Evolutionary conservation across 2,888 invertebrate species (phyloP).

Genomic region (Agrochola circellaris): DNA sequence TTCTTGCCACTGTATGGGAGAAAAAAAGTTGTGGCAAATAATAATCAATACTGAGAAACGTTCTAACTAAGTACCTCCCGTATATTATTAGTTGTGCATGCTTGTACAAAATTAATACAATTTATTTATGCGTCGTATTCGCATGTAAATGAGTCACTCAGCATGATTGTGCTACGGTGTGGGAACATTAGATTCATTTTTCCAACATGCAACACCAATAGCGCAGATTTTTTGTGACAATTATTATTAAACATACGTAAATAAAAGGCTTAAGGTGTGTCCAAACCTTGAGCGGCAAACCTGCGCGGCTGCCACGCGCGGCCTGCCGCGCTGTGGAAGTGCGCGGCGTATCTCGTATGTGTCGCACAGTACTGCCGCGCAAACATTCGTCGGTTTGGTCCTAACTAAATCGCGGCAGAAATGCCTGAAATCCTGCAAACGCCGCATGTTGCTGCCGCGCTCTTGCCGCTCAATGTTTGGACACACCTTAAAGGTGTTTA

Average conservation of each 20-base stretch:
- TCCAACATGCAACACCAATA: background rate
- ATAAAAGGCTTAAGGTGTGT: no score
- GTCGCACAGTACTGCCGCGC: no score
- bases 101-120: slow-evolving; percentile 8
- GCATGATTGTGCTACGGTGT: slow-evolving; percentile 18
- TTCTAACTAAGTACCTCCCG: background rate
- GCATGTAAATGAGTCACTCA: slow-evolving; percentile 16
- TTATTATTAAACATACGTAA: background rate
- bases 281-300: no score
- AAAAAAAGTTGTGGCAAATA: background rate
- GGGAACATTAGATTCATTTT: slow-evolving; percentile 1
- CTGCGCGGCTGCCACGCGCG: no score
- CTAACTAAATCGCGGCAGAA: no score
- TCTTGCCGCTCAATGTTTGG: no score
- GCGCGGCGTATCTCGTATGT: no score
- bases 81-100: slow-evolving; percentile 11
- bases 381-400: no score
- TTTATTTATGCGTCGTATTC: background rate
- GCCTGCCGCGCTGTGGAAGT: no score
- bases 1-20: background rate
- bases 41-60: background rate
- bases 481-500: background rate
- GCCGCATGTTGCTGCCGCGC: no score
- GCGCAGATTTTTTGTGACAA: background rate
- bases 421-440: no score